Conservation (phyloP, 2,113 vertebrate genomes). For the Prionailurus viverrinus region DNA sequence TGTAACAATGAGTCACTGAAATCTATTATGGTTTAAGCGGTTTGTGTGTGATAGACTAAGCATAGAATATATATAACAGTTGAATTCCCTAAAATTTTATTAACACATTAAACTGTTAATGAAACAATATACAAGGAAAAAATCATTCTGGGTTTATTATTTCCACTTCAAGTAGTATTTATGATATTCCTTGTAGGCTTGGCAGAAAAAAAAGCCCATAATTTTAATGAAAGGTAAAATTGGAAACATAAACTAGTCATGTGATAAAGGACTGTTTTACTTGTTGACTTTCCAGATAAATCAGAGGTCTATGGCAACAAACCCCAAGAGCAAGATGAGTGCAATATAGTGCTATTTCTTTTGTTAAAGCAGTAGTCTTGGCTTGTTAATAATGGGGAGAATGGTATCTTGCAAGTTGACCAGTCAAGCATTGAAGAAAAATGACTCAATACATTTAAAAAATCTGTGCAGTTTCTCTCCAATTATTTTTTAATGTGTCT, state of each 20-base stretch:
- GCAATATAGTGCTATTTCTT: slow-evolving; percentile 68
- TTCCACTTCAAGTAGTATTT: not conserved
- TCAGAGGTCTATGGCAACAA: slow-evolving; percentile 64
- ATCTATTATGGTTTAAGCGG: not conserved
- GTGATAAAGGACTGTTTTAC: slow-evolving; percentile 66
- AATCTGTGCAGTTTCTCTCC: slow-evolving; percentile 81
- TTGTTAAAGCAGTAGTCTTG: slow-evolving; percentile 60
- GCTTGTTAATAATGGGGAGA: slow-evolving; percentile 79
- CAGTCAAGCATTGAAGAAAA: slow-evolving; percentile 86
- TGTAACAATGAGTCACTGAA: not conserved
- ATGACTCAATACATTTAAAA: slow-evolving; percentile 84
- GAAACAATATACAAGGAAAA: not conserved
- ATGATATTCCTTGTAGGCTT: not conserved
- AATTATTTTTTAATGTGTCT: slow-evolving; percentile 87
- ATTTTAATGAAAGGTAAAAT: slow-evolving; percentile 61
- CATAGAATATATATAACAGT: not conserved
- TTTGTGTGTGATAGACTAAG: not conserved
- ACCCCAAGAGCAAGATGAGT: not conserved
- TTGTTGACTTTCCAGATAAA: slow-evolving; percentile 78
- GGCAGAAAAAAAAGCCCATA: accelerated
- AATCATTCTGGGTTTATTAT: not conserved
- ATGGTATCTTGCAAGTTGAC: slow-evolving; percentile 79
- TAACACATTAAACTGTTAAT: not conserved
- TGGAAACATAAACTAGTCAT: slow-evolving; percentile 45
- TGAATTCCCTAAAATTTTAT: not conserved